Conservation (phyloP, 2,113 vertebrate species). For the Argyrosomus japonicus region DNA sequence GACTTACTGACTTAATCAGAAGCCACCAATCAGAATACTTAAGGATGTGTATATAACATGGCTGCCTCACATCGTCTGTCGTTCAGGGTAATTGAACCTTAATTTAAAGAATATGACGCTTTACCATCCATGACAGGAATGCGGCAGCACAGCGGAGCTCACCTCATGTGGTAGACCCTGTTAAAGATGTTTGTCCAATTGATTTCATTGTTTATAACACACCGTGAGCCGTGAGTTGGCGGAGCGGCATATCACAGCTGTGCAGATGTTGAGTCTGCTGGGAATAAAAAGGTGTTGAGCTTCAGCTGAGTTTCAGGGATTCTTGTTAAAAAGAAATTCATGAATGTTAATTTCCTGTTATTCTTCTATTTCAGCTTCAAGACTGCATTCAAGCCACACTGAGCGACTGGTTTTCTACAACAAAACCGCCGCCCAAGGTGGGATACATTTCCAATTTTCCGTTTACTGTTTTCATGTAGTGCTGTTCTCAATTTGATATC, state of each 20-base stretch:
- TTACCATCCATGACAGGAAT: background rate
- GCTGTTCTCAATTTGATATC: background rate
- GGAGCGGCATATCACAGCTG: background rate
- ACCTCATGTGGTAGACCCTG: background rate
- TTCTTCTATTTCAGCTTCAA: slow-evolving; percentile 87
- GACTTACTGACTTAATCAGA: no score
- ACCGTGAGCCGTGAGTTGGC: background rate
- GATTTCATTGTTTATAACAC: slow-evolving; percentile 7
- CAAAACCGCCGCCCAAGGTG: slow-evolving; percentile 79
- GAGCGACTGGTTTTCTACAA: slow-evolving; percentile 91
- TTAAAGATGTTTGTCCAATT: background rate
- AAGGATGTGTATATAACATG: no score
- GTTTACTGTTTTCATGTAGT: background rate
- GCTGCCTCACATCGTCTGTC: background rate
- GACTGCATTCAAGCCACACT: slow-evolving; percentile 95
- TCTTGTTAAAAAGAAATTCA: background rate
- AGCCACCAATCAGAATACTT: no score
- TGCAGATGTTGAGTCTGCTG: slow-evolving; percentile 3
- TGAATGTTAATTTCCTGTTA: background rate
- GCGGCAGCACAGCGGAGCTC: background rate
- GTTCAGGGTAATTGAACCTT: background rate
- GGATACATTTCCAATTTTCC: slow-evolving; percentile 60
- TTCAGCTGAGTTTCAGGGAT: background rate
- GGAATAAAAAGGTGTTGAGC: background rate
- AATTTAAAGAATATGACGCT: background rate